A percentile compares a stretch with the other conserved stretches of the same genome.
These are phyloP conservation scores for Trachurus trachurus DNA, from an alignment of 2,797 vertebrate genomes.

Conservation along the genomic window DNA sequence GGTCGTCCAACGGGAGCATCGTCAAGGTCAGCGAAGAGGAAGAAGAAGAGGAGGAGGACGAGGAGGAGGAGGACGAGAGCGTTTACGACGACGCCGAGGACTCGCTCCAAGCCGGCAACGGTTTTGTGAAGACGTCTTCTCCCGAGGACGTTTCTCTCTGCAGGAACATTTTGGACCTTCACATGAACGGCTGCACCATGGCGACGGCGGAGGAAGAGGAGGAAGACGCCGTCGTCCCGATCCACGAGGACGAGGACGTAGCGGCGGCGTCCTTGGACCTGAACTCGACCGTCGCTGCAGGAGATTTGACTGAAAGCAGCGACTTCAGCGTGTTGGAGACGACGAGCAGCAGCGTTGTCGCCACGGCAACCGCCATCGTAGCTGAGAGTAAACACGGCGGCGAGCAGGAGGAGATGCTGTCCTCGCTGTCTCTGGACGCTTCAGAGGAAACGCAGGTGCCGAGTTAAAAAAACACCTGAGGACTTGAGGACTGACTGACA, in stretches of 20 bases:
- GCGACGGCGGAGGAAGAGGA: conserved; percentile 9
- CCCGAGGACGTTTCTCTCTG: conserved; percentile 25
- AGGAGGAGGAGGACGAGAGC: conserved; percentile 60
- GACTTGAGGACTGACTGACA: too few species aligned
- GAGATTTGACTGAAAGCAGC: conserved; percentile 54
- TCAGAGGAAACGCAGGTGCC: conserved; percentile 52
- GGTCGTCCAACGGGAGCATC: conserved; percentile 72
- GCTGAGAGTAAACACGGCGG: not conserved
- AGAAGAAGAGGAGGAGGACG: conserved; percentile 3
- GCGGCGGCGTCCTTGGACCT: conserved; percentile 27
- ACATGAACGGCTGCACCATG: conserved; percentile 44
- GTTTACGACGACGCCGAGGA: conserved; percentile 33
- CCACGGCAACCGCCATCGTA: not conserved
- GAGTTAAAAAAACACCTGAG: conserved; percentile 28
- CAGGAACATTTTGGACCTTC: conserved; percentile 43
- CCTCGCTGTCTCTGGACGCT: conserved; percentile 29
- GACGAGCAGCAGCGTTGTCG: conserved; percentile 14
- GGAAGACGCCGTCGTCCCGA: not conserved
- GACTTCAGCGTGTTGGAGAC: conserved; percentile 70
- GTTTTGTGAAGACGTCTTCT: conserved; percentile 14
- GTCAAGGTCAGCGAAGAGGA: conserved; percentile 61
- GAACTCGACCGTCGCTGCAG: conserved; percentile 11
- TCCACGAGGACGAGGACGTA: conserved; percentile 29
- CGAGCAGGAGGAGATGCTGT: conserved; percentile 33
- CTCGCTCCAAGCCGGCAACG: conserved; percentile 21